These are phyloP conservation scores for Bujurquina vittata DNA, from an alignment of 2,113 vertebrate genomes.

Conservation along the genomic window DNA sequence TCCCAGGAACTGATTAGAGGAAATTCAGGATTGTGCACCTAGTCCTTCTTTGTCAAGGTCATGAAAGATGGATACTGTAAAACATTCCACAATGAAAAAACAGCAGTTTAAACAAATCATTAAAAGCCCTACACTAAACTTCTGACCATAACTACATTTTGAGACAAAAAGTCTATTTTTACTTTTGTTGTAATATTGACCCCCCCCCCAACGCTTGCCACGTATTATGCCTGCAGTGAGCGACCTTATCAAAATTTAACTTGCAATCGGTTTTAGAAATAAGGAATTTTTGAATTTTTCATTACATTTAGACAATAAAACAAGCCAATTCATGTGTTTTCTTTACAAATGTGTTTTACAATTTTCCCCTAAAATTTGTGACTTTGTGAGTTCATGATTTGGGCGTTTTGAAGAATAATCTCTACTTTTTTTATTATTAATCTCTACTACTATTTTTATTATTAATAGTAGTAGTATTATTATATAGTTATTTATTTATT, in stretches of 20 bases:
- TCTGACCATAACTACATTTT: neutral
- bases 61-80: neutral
- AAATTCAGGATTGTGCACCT: no score
- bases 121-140: neutral
- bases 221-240: neutral
- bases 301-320: neutral
- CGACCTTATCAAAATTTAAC: neutral
- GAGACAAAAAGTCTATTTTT: neutral
- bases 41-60: neutral
- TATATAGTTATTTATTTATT: no score
- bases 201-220: neutral
- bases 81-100: neutral
- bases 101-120: neutral
- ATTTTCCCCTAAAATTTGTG: neutral
- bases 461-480: no score
- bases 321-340: neutral
- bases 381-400: neutral
- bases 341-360: neutral
- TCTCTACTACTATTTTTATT: neutral
- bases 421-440: rapidly evolving
- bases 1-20: no score
- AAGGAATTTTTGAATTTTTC: neutral
- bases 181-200: neutral
- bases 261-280: neutral
- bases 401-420: neutral